These are phyloP conservation scores for Coryphaenoides rupestris DNA, from an alignment of 2,113 vertebrate species.

Conservation along the genomic window DNA sequence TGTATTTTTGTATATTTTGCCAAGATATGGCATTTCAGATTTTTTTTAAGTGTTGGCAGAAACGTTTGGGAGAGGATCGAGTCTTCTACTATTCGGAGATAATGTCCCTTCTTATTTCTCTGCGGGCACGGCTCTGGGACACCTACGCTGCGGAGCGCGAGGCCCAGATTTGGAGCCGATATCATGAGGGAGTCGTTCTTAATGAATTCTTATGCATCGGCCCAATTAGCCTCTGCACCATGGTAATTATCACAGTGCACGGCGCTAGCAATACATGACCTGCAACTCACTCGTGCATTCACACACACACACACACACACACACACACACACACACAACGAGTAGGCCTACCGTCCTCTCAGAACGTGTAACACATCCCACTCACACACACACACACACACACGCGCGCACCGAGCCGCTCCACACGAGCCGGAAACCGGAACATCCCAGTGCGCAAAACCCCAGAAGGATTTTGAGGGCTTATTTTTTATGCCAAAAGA, in stretches of 20 bases:
- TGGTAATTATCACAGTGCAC: constrained; percentile 60
- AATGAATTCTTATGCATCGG: constrained; percentile 75
- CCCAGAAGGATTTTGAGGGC: constrained; percentile 62
- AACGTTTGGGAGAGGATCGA: no score
- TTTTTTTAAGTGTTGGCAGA: no score
- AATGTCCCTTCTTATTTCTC: constrained; percentile 40
- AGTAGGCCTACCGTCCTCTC: no score
- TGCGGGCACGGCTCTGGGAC: constrained; percentile 50
- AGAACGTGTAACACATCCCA: no score
- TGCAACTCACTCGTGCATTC: not conserved
- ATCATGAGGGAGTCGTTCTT: constrained; percentile 68
- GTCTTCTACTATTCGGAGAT: constrained; percentile 49
- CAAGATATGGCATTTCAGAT: no score
- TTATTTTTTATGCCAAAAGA: constrained; percentile 71
- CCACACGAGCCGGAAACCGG: constrained; percentile 50
- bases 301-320: no score
- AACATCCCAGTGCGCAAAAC: constrained; percentile 61
- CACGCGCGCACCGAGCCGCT: constrained; percentile 8
- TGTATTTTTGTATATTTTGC: no score
- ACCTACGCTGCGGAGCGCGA: constrained; percentile 49
- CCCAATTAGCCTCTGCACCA: constrained; percentile 74
- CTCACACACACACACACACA: constrained; percentile 16
- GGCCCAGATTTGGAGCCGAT: constrained; percentile 64
- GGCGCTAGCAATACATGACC: no score
- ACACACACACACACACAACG: no score